A percentile compares a stretch with the other conserved stretches of the same genome.
These are phyloP conservation scores for Casuarius casuarius DNA, from an alignment of 2,113 vertebrate species.

Conservation along the genomic window DNA sequence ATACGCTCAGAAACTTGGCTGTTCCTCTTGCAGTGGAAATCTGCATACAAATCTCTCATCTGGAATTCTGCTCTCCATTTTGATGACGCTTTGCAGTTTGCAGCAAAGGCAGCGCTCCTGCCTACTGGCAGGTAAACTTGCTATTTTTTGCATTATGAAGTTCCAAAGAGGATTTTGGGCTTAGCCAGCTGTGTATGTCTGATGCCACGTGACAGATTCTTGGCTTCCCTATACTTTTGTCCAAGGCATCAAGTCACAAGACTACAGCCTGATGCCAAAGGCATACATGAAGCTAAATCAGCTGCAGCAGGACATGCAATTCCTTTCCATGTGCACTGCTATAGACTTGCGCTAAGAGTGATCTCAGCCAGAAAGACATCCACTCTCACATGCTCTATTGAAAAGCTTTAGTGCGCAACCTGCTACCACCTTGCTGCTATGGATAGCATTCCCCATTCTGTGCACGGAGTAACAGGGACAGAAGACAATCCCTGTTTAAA, in stretches of 20 bases:
- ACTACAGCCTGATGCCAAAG: background rate
- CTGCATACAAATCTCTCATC: background rate
- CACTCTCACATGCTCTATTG: background rate
- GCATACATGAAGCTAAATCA: background rate
- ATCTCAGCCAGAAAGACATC: background rate
- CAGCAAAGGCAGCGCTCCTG: background rate
- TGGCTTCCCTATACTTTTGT: background rate
- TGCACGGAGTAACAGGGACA: rapidly evolving
- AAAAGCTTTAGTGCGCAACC: background rate
- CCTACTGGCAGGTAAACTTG: background rate
- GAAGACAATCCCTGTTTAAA: background rate
- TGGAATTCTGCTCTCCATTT: background rate
- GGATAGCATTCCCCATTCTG: background rate
- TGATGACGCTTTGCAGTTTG: background rate
- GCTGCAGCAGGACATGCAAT: background rate
- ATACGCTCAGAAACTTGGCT: background rate
- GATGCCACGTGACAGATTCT: background rate
- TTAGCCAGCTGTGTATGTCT: background rate
- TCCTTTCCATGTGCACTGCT: background rate
- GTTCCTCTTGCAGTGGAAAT: background rate
- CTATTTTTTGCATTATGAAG: background rate
- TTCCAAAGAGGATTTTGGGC: background rate
- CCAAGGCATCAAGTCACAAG: background rate
- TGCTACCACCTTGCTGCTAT: background rate
- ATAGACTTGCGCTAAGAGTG: background rate